phyloP scores from a whole-genome alignment of 1,140 invertebrate genomes.

The Mylabris phalerata region DNA sequence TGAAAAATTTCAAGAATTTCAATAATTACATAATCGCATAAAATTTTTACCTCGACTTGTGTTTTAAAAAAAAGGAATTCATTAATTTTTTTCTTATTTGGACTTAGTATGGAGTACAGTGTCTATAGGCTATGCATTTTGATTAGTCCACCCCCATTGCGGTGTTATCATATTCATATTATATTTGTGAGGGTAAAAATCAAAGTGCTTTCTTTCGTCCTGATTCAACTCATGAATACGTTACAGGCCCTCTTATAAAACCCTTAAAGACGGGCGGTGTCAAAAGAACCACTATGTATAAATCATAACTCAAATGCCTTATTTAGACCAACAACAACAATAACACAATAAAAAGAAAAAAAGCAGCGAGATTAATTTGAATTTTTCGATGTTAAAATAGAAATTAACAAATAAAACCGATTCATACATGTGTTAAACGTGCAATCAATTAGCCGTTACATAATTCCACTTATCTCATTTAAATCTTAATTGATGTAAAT shows the following conservation, averaged over 20 bases:
- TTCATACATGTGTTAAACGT: too few relatives aligned
- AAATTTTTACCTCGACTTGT: too few relatives aligned
- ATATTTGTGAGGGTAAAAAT: conserved; percentile 32
- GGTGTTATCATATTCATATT: conserved; percentile 32
- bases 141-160: conserved; percentile 25
- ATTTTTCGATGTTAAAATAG: too few relatives aligned
- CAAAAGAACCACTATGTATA: conserved; percentile 24
- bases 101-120: conserved; percentile 21
- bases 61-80: neutral
- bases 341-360: too few relatives aligned
- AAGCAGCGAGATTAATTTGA: too few relatives aligned
- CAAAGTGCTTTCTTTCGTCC: conserved; percentile 25
- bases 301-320: conserved; percentile 19
- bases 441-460: neutral
- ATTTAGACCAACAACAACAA: neutral
- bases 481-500: conserved; percentile 19
- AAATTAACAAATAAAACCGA: too few relatives aligned
- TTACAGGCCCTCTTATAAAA: conserved; percentile 24
- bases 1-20: too few relatives aligned
- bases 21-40: too few relatives aligned
- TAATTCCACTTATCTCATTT: conserved; percentile 13
- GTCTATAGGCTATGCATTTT: conserved; percentile 31
- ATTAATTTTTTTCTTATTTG: conserved; percentile 28
- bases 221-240: conserved; percentile 31
- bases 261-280: conserved; percentile 22